A percentile compares a stretch with the other conserved stretches of the same genome.
These are phyloP conservation scores for Willisornis vidua DNA, from an alignment of 2,113 vertebrate genomes.

Conservation along the genomic window DNA sequence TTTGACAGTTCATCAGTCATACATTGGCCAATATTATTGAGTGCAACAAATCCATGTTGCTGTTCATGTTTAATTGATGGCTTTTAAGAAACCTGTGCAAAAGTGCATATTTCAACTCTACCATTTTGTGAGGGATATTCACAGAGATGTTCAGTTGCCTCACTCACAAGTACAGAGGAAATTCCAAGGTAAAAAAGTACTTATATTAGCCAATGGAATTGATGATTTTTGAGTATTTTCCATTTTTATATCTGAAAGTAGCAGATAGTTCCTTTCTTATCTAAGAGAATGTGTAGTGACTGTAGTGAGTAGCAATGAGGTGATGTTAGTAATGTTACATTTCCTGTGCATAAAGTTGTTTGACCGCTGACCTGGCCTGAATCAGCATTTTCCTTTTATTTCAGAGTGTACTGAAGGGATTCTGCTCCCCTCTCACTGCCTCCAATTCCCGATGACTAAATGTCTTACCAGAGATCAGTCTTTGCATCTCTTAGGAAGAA, in stretches of 20 bases:
- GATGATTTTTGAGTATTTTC: background rate
- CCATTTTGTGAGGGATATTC: background rate
- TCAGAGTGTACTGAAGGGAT: background rate
- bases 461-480: background rate
- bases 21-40: fast-evolving
- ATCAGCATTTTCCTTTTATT: background rate
- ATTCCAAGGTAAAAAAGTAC: background rate
- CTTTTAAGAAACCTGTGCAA: background rate
- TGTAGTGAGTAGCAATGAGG: background rate
- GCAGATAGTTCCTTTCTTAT: background rate
- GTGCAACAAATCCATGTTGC: background rate
- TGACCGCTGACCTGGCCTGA: background rate
- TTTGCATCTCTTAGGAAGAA: constrained; percentile 12
- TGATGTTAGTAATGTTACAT: background rate
- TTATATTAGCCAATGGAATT: background rate
- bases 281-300: background rate
- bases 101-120: background rate
- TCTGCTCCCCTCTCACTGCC: background rate
- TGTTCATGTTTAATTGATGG: background rate
- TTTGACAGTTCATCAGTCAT: background rate
- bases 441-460: background rate
- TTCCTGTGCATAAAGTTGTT: background rate
- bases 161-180: background rate
- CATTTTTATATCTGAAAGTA: background rate
- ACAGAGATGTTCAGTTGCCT: background rate